Evolutionary conservation across 2,888 invertebrate species (phyloP).

Genomic region (Chaitophorus viminalis): DNA sequence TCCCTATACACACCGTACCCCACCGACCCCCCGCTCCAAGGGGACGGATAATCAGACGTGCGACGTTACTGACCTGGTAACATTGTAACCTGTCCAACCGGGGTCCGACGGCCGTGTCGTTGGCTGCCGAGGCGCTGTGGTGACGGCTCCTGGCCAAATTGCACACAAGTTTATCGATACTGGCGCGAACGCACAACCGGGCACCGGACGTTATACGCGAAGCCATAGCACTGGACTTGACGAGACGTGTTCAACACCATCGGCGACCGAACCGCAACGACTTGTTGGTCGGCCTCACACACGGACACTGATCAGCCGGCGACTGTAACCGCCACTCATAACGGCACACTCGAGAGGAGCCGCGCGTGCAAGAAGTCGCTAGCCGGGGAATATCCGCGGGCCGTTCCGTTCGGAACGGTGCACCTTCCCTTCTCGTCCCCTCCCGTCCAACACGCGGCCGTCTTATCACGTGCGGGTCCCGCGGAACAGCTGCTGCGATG

Average conservation of each 20-base stretch:
- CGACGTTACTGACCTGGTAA: constrained; percentile 53
- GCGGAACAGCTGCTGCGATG: constrained; percentile 7
- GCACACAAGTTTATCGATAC: constrained; percentile 56
- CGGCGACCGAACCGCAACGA: constrained; percentile 48
- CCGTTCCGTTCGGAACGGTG: constrained; percentile 69
- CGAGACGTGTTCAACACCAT: constrained; percentile 58
- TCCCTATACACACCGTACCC: neutral
- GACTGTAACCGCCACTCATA: constrained; percentile 51
- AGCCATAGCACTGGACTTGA: constrained; percentile 59
- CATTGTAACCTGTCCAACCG: constrained; percentile 32
- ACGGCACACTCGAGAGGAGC: constrained; percentile 45
- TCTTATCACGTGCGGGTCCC: constrained; percentile 6
- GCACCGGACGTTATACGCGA: constrained; percentile 62
- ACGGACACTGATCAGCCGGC: constrained; percentile 61
- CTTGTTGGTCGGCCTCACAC: constrained; percentile 51
- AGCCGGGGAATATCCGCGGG: constrained; percentile 24
- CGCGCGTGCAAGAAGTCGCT: neutral
- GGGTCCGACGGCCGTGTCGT: constrained; percentile 5
- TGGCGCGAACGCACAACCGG: constrained; percentile 61
- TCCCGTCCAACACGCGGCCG: constrained; percentile 7
- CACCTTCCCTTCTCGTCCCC: constrained; percentile 69
- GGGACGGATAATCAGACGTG: neutral
- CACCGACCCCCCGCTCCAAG: neutral
- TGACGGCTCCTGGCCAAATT: constrained; percentile 47
- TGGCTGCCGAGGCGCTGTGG: constrained; percentile 7